A percentile compares a stretch with the other conserved stretches of the same genome.
Conservation (phyloP, 2,113 vertebrate genomes). For the Forbesichthys papilliferus region DNA sequence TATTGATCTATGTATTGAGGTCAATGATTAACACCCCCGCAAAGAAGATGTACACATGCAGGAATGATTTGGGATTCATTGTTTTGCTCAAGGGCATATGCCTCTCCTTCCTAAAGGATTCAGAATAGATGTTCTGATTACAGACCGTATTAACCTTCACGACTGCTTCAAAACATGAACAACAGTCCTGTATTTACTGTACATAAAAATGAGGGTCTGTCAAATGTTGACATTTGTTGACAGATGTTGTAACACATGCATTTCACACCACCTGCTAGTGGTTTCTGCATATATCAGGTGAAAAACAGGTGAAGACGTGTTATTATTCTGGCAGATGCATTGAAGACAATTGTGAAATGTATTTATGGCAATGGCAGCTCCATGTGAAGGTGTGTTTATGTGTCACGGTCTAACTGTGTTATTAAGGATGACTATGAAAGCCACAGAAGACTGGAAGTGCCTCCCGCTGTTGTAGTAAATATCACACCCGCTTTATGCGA, state of each 20-base stretch:
- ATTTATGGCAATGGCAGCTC: neutral
- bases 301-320: slow-evolving; percentile 13
- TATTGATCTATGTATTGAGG: slow-evolving; percentile 38
- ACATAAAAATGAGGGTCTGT: too few relatives aligned
- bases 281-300: neutral
- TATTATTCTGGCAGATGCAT: neutral
- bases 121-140: too few relatives aligned
- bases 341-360: neutral
- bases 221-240: too few relatives aligned
- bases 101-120: neutral
- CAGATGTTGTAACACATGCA: neutral
- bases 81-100: neutral
- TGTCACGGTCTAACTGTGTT: neutral
- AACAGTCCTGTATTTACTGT: too few relatives aligned
- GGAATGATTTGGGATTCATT: neutral
- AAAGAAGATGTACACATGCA: slow-evolving; percentile 4
- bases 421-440: neutral
- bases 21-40: slow-evolving; percentile 33
- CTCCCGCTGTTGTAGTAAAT: neutral
- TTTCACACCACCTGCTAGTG: neutral
- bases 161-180: too few relatives aligned
- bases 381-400: neutral
- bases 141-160: too few relatives aligned
- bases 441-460: neutral
- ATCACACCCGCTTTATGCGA: slow-evolving; percentile 8